Evolutionary conservation across 2,113 vertebrate species (phyloP).

Genomic region (Phasianus colchicus): DNA sequence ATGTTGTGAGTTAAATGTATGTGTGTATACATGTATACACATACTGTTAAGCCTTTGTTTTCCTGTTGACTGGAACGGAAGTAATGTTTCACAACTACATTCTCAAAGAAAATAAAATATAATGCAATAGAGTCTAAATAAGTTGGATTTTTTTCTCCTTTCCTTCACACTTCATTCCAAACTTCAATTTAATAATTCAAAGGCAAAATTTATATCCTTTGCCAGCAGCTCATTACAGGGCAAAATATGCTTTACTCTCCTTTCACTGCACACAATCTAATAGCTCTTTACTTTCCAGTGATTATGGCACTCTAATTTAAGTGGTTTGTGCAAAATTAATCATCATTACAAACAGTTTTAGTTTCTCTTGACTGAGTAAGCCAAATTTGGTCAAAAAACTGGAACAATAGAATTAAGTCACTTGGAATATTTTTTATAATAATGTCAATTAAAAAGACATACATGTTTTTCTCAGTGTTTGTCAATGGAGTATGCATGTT

Average conservation of each 20-base stretch:
- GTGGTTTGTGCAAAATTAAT: slow-evolving; percentile 62
- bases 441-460: not conserved
- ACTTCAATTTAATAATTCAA: not conserved
- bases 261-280: not conserved
- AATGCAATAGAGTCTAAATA: not conserved
- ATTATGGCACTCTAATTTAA: slow-evolving; percentile 33
- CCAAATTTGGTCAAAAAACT: slow-evolving; percentile 39
- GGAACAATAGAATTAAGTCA: slow-evolving; percentile 17
- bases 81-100: not conserved
- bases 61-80: not conserved
- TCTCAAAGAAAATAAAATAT: not conserved
- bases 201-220: not conserved
- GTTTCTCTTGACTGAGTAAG: slow-evolving; percentile 51
- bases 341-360: slow-evolving; percentile 49
- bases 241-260: not conserved
- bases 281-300: slow-evolving; percentile 45
- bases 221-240: not conserved
- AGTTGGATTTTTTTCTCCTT: not conserved
- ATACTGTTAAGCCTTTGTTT: not conserved
- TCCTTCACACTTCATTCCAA: slow-evolving; percentile 12
- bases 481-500: not conserved
- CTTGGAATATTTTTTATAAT: not conserved
- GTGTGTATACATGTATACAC: not conserved
- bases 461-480: not conserved
- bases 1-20: not conserved